Evolutionary conservation across 2,113 vertebrate species (phyloP), one percentile per base, ranked within the genome.

Genomic region (Solenodon paradoxus): DNA sequence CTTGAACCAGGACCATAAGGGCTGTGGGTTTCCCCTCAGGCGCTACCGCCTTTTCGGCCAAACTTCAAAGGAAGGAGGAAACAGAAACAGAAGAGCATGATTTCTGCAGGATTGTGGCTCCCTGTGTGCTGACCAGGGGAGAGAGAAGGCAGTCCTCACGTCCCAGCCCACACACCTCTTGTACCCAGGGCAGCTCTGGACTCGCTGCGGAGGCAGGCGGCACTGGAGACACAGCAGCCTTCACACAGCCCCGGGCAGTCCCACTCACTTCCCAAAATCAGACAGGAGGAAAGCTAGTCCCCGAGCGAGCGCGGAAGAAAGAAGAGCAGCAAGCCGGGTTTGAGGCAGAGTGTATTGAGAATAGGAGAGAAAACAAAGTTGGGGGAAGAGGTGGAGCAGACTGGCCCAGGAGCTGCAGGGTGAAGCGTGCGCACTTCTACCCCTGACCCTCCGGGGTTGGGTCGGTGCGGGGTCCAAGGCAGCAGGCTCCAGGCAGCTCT

Each of bases 291-390:
- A 51, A 59, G 42, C n/a, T n/a, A 22, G 35, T 59, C 80, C 92
- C 49, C 8, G 64, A 32, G 74, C 7, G 32, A 96, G 92, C 28
- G 22, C 7, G 47, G 86, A 92, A 88, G 79, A 95, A 97, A 97
- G 81, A 94, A 92, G n/a, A 96, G 94, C 69, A 95, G 93, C 90
- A 26, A 96, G 94, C 45, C 95, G 15, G 95, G 55, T 90, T 95
- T 88, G 96, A 97, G 96, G 90, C 90, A 95, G 96, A 96, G 88
- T 97, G 94, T 97, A 97, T 97, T 97, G 84, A 96, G 93, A 88
- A 92, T 90, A 97, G 95, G 86, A 95, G 64, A 95, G 85, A 81
- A 93, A 90, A 89, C 79, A 49, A 71, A 90, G 63, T 90, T 24
- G 55, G 24, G 53, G 69, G 80, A 85, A 92, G 88, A 95, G 82